Evolutionary conservation across 2,888 invertebrate species (phyloP).

Genomic region (Drosophila suboccidentalis): DNA sequence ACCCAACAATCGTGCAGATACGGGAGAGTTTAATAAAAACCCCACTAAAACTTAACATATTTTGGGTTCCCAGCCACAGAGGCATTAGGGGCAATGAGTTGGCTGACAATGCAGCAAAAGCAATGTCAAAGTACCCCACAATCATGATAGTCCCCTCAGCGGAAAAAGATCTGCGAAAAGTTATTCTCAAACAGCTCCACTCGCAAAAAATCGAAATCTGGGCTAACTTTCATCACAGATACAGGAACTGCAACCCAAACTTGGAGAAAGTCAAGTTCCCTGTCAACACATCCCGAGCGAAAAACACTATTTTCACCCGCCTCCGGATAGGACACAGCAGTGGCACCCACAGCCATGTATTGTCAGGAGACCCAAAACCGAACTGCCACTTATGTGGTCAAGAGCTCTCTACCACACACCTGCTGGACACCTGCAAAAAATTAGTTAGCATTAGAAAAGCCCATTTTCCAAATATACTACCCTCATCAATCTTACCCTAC

Average conservation of each 20-base stretch:
- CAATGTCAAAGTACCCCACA: slow-evolving; percentile 16
- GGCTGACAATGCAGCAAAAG: slow-evolving; percentile 8
- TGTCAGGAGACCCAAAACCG: not conserved
- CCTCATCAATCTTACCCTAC: too few species aligned
- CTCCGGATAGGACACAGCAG: slow-evolving; percentile 23
- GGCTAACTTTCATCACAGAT: slow-evolving; percentile 3
- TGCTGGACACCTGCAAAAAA: slow-evolving; percentile 13
- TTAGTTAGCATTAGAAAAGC: too few species aligned
- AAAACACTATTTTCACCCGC: slow-evolving; percentile 15
- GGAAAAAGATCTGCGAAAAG: slow-evolving; percentile 6
- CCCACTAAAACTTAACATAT: slow-evolving; percentile 6
- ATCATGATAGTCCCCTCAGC: slow-evolving; percentile 1
- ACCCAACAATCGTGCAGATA: too few species aligned
- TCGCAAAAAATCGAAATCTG: not conserved
- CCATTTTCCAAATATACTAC: too few species aligned
- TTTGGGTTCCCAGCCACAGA: slow-evolving; percentile 8
- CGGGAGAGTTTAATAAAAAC: slow-evolving; percentile 1
- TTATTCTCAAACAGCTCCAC: slow-evolving; percentile 1
- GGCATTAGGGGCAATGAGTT: slow-evolving; percentile 4
- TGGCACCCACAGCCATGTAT: slow-evolving; percentile 17
- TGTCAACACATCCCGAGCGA: slow-evolving; percentile 2
- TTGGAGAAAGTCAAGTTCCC: slow-evolving; percentile 18
- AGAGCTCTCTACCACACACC: not conserved
- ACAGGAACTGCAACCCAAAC: slow-evolving; percentile 16
- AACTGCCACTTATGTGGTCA: slow-evolving; percentile 3